These are phyloP conservation scores for Spinus olivaceus DNA, from an alignment of 2,797 vertebrate genomes.

Conservation along the genomic window DNA sequence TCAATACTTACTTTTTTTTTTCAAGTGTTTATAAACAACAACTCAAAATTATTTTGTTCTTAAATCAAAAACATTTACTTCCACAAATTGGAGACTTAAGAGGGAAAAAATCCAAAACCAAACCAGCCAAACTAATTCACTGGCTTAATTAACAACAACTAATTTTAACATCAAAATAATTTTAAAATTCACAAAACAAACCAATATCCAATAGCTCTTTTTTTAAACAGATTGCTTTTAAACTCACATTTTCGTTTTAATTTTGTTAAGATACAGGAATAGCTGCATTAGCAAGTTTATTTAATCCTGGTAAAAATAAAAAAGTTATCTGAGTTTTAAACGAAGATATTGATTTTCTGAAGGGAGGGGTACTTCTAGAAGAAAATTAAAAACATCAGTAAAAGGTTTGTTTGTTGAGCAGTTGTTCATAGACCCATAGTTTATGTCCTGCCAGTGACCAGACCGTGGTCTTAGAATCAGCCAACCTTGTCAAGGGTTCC, in stretches of 20 bases:
- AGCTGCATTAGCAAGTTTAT: not conserved
- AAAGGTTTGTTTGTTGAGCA: not conserved
- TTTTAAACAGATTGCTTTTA: not conserved
- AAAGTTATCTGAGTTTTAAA: not conserved
- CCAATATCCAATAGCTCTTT: not conserved
- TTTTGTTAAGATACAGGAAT: not conserved
- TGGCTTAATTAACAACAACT: not conserved
- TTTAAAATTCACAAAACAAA: not conserved
- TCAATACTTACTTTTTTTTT: not conserved
- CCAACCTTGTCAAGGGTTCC: not conserved
- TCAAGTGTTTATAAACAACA: not conserved
- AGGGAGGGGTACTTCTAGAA: not conserved
- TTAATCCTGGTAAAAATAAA: not conserved
- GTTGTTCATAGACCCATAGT: not conserved
- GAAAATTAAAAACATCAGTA: not conserved
- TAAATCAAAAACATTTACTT: not conserved
- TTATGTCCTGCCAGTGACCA: not conserved
- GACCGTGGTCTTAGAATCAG: not conserved
- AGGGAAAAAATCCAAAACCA: rapidly evolving
- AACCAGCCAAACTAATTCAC: not conserved
- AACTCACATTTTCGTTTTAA: not conserved
- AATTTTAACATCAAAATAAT: not conserved
- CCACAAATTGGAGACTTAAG: not conserved
- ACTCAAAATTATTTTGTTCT: not conserved
- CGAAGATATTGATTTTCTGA: not conserved